Base-by-base conservation (phyloP, 2,797 vertebrate species). In the Tangara arthus region DNA sequence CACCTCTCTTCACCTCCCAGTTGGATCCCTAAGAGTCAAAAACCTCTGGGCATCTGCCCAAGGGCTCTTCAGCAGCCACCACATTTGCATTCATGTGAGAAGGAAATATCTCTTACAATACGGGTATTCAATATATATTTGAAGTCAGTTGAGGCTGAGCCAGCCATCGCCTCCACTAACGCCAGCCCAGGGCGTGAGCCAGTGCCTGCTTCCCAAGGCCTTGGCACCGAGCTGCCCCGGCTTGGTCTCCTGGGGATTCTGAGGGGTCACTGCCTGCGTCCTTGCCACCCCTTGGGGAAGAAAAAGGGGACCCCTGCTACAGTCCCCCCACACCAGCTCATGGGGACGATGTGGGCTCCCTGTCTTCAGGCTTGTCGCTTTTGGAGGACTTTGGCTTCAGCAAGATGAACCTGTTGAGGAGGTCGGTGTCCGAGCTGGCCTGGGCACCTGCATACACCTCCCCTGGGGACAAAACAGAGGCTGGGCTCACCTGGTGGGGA, bases 391-490 rank as follows among this genome's bases (percentile, higher is more conserved):
- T 98, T 96, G 98, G 98, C 97, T 98, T 97, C 88, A 98, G 95
- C 83, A 98, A 94, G 96, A 98, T 97, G 95, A 98, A 98, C 89
- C 91, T 98, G 94, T 98, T 98, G 94, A 99, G 97, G 89, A 99
- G 98, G 96, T 99, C 98, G 0, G 98, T 98, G 82, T 99, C 99
- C 4, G 97, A 98, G 92, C 98, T 98, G 80, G 98, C 97, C 95
- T 98, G 98, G 86, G 98, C 95, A 0, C 97, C 96, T 0, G 93
- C 70, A 1, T 97, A 98, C 0, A 95, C 85, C 46, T 99, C 98
- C 84, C 98, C 99, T 99, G 95, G 42, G 69, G 94, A 96, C 7
- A 66, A 83, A 94, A 82, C 69, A 89, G 71, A 89, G 32, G 32
- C 42, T 65, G 64, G 77, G 41, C 20, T 82, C 21, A 60, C 17